Base-by-base conservation (phyloP, 2,888 invertebrate species). In the Endotricha flammealis region DNA sequence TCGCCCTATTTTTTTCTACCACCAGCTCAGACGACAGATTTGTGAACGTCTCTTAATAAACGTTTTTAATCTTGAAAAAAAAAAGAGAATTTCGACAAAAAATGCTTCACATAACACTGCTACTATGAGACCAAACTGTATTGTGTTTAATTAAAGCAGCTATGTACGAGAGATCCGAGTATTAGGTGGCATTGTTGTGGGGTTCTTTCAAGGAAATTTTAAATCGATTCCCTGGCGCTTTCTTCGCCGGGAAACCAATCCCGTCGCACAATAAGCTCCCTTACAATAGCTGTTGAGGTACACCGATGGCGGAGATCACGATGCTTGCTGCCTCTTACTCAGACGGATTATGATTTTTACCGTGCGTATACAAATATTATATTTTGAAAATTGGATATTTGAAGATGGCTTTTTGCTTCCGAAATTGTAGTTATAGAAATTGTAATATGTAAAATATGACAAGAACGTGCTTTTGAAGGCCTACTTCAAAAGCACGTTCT, bases 141-240 rank as follows among this genome's bases (percentile, higher is more conserved):
- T 30, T 41, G 40, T 46, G 42, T 46, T 47, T 57, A 65, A 66
- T 74, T 71, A 57, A 61, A 51, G 57, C 48, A 55, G 58, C 51
- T 54, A 57, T 64, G 65, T 72, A 64, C 64, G 51, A 52, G 51
- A 60, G 66, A 63, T 70, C 63, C 62, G 53, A 64, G 73, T 75
- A 81, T 80, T 72, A 76, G 67, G 54, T 48, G 62, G 75, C 57
- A 71, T 83, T 82, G 83, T 78, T 64, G 74, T 58, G 63, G 55
- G 66, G 55, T 67, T 74, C 74, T 73, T 80, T 74, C 67, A 69
- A 68, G 71, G 67, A 70, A 67, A 73, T 81, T 81, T 82, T 74
- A 83, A 85, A 85, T 85, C 83, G 77, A 82, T 82, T 81, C 77
- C 70, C 63, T 48, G 50, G 66, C 66, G 74, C 75, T 79, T 75